Conservation (phyloP, 1,140 invertebrate species). For the Carposina sasakii region DNA sequence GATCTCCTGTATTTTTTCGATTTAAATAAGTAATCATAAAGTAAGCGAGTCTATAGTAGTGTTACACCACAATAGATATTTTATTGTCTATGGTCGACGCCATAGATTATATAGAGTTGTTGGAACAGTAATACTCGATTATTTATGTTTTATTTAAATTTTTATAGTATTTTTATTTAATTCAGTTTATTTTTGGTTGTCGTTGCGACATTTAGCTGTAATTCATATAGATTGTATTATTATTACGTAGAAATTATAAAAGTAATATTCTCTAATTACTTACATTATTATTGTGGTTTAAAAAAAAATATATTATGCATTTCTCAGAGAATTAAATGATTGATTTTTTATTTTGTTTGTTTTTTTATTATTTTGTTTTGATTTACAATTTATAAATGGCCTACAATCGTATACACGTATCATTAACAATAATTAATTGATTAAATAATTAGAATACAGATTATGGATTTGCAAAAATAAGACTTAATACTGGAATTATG, state of each 20-base stretch:
- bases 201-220: slow-evolving; percentile 51
- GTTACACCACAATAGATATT: slow-evolving; percentile 54
- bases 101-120: slow-evolving; percentile 58
- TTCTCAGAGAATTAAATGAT: slow-evolving; percentile 64
- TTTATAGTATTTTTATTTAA: slow-evolving; percentile 52
- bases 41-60: too few relatives aligned
- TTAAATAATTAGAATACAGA: too few relatives aligned
- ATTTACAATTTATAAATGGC: too few relatives aligned
- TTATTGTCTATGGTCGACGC: slow-evolving; percentile 59
- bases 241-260: too few relatives aligned
- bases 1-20: too few relatives aligned
- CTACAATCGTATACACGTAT: too few relatives aligned
- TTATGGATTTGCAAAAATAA: too few relatives aligned
- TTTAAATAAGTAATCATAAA: too few relatives aligned
- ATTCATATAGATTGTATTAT: slow-evolving; percentile 40
- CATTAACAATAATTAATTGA: too few relatives aligned
- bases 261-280: too few relatives aligned
- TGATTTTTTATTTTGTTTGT: slow-evolving; percentile 60
- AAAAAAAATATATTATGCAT: slow-evolving; percentile 52
- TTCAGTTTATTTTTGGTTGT: slow-evolving; percentile 43
- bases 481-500: slow-evolving; percentile 26
- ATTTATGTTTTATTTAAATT: slow-evolving; percentile 70
- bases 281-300: too few relatives aligned
- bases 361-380: slow-evolving; percentile 46
- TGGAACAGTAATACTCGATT: slow-evolving; percentile 70